Conservation (phyloP, 2,888 invertebrate genomes). For the Muschampia plurimacula region DNA sequence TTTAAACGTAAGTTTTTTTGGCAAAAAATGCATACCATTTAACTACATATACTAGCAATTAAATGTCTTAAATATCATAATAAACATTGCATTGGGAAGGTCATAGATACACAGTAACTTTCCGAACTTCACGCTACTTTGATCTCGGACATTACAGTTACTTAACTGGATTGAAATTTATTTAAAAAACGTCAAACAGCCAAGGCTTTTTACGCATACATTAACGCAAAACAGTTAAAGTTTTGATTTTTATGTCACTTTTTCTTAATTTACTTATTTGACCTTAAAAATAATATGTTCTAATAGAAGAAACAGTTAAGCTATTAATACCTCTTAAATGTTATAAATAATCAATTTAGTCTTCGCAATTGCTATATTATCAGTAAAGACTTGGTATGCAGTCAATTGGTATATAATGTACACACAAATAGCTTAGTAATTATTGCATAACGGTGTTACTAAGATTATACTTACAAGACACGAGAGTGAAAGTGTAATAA, state of each 20-base stretch:
- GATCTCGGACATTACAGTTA: background rate
- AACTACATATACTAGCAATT: too few relatives aligned
- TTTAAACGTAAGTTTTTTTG: too few relatives aligned
- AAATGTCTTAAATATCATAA: background rate
- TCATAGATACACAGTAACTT: background rate
- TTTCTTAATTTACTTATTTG: background rate
- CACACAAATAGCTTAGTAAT: background rate
- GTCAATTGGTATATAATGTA: background rate
- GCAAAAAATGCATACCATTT: too few relatives aligned
- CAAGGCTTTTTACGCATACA: background rate
- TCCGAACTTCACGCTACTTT: constrained; percentile 4
- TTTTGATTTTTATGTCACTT: background rate
- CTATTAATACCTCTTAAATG: too few relatives aligned
- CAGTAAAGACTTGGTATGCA: background rate
- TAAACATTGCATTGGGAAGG: constrained; percentile 5
- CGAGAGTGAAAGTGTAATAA: background rate
- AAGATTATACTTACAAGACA: background rate
- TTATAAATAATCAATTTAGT: background rate
- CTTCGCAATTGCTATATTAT: background rate
- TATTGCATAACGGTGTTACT: background rate
- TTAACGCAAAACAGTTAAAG: background rate
- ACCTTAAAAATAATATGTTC: background rate
- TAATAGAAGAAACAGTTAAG: background rate
- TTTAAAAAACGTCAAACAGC: background rate
- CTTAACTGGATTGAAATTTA: background rate